Evolutionary conservation across 2,797 vertebrate genomes (phyloP), one percentile per base, ranked within the genome.

Genomic region (Thunnus albacares): DNA sequence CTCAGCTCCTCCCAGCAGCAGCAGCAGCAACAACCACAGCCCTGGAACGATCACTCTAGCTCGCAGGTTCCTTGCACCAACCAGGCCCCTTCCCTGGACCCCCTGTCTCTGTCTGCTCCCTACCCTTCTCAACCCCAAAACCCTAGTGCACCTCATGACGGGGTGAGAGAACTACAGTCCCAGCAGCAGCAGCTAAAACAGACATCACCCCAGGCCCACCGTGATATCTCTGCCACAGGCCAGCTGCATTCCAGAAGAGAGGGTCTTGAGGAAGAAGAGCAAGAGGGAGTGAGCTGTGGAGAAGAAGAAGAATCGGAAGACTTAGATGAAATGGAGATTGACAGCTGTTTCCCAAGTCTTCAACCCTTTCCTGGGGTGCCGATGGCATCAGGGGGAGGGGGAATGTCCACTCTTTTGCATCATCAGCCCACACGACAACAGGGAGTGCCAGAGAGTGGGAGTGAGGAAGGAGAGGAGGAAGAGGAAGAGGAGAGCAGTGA

Each of bases 401-500:
- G 94, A 62, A 95, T 96, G 94, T 95, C 95, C 81, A 94, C 94
- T 78, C 95, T 96, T 79, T 84, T 96, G 85, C 91, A 94, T 77
- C 96, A 96, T 87, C 95, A 92, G 86, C 94, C 94, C 80, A 89
- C 89, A 67, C 93, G 80, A 88, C 93, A 89, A 84, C 95, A 93
- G 82, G 95, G 92, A 74, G 84, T 89, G 67, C 90, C 93, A 56
- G 98, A 99, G 85, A 98, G 98, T 84, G 96, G 96, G 79, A 98
- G 97, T 75, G 98, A 99, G 84, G 96, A 96, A 94, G 97, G 97
- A 92, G 98, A 97, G 51, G 97, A 96, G 30, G 96, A 92, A 67
- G 98, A 97, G 51, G 97, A 99, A 49, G 98, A 98, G 83, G 96
- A 96, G 76, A 98, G 96, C 90, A 98, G 97, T 60, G 98, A 99